phyloP scores from a whole-genome alignment of 1,140 invertebrate genomes.

The Proctacanthus coquilletti region DNA sequence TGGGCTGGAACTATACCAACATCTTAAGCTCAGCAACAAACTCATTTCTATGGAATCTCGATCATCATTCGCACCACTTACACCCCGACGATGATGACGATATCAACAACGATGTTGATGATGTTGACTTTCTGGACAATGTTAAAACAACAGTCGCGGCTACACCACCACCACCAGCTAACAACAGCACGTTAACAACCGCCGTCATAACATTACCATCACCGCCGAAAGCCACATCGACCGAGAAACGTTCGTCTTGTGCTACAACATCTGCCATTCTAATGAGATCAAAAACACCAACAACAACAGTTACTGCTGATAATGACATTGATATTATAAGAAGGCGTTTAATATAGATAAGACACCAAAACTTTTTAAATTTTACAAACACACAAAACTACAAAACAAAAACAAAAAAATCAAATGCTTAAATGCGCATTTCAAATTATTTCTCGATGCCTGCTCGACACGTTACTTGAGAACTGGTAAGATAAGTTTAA shows the following conservation, averaged over 20 bases:
- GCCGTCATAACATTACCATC: background rate
- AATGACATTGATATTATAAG: background rate
- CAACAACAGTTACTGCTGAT: background rate
- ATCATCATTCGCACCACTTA: too few relatives aligned
- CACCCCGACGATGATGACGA: background rate
- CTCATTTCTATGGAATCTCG: conserved; percentile 15
- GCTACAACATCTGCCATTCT: background rate
- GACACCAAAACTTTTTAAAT: background rate
- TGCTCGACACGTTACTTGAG: too few relatives aligned
- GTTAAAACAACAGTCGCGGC: background rate
- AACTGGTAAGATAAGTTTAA: too few relatives aligned
- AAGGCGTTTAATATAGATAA: background rate
- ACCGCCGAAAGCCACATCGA: background rate
- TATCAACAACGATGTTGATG: background rate
- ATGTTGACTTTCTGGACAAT: background rate
- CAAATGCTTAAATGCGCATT: too few relatives aligned
- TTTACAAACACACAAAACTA: too few relatives aligned
- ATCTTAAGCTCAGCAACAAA: conserved; percentile 8
- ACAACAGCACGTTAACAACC: background rate
- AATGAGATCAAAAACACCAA: background rate
- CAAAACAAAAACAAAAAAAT: too few relatives aligned
- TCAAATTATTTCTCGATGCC: too few relatives aligned
- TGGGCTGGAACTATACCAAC: conserved; percentile 20
- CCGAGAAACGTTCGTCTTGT: background rate
- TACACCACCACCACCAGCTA: too few relatives aligned